Evolutionary conservation across 2,797 vertebrate genomes (phyloP).

Genomic region (Trematomus bernacchii): DNA sequence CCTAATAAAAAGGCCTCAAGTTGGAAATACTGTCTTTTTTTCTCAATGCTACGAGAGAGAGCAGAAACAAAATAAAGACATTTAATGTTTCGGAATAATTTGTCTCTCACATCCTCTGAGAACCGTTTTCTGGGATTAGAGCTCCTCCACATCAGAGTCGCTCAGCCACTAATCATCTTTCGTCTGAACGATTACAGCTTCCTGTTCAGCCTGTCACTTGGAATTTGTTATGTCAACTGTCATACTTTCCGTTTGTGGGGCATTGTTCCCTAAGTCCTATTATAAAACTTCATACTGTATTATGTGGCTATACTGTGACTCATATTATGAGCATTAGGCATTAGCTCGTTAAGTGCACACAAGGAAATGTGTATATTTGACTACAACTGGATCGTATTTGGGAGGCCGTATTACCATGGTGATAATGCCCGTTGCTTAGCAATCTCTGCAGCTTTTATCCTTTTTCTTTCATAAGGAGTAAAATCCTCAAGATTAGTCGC

Average conservation of each 20-base stretch:
- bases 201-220: conserved; percentile 53
- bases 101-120: conserved; percentile 41
- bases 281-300: conserved; percentile 34
- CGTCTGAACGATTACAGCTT: conserved; percentile 62
- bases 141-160: conserved; percentile 58
- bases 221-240: conserved; percentile 63
- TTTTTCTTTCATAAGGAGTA: conserved; percentile 35
- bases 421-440: conserved; percentile 63
- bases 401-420: conserved; percentile 61
- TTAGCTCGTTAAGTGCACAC: conserved; percentile 19
- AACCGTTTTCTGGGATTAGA: conserved; percentile 59
- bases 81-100: conserved; percentile 47
- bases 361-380: conserved; percentile 35
- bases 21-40: no score
- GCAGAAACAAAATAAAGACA: conserved; percentile 2
- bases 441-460: conserved; percentile 46
- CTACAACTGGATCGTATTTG: conserved; percentile 40
- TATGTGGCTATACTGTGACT: conserved; percentile 9
- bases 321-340: conserved; percentile 12
- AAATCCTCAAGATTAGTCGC: conserved; percentile 67
- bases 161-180: conserved; percentile 72
- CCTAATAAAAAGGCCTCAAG: no score
- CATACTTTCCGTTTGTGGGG: conserved; percentile 28
- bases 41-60: neutral
- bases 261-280: conserved; percentile 44